Conservation (phyloP, 2,888 invertebrate species). For the Amblyjoppa proteus region DNA sequence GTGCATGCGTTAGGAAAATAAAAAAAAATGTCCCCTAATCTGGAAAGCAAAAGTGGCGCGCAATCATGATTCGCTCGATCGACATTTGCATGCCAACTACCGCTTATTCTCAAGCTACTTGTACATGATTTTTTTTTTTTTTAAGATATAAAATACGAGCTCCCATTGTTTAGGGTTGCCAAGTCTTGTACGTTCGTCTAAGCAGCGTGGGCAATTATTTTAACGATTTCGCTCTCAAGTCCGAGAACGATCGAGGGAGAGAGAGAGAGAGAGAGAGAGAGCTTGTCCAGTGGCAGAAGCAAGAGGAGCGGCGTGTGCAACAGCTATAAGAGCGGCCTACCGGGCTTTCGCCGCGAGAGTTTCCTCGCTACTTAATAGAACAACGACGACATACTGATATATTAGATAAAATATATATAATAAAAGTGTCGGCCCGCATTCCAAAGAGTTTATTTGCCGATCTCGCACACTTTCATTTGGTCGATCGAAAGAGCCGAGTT, state of each 20-base stretch:
- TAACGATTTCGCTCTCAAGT: constrained; percentile 45
- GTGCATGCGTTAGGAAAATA: too few relatives aligned
- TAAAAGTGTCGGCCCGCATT: neutral
- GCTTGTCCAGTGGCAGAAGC: constrained; percentile 3
- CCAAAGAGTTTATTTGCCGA: constrained; percentile 25
- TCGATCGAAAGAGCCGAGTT: constrained; percentile 10
- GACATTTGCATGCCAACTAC: constrained; percentile 58
- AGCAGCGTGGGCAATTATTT: constrained; percentile 58
- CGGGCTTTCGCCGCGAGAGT: constrained; percentile 29
- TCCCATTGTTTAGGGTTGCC: constrained; percentile 50
- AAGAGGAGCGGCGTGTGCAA: constrained; percentile 1
- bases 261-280: neutral
- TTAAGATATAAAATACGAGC: constrained; percentile 26
- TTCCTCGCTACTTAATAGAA: constrained; percentile 29
- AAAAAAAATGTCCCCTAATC: too few relatives aligned
- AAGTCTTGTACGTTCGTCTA: constrained; percentile 37
- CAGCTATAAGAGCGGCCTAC: neutral
- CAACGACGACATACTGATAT: constrained; percentile 33
- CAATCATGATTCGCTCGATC: constrained; percentile 59
- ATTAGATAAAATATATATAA: constrained; percentile 14
- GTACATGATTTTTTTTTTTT: neutral
- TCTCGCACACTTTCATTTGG: constrained; percentile 25
- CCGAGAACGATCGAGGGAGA: constrained; percentile 37
- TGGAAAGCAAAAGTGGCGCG: constrained; percentile 45
- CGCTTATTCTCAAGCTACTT: constrained; percentile 9